Percentiles rank a stretch among this genome's conserved stretches.
These are phyloP conservation scores for Ptilodon capucinus DNA, from an alignment of 2,888 invertebrate genomes.

Conservation along the genomic window DNA sequence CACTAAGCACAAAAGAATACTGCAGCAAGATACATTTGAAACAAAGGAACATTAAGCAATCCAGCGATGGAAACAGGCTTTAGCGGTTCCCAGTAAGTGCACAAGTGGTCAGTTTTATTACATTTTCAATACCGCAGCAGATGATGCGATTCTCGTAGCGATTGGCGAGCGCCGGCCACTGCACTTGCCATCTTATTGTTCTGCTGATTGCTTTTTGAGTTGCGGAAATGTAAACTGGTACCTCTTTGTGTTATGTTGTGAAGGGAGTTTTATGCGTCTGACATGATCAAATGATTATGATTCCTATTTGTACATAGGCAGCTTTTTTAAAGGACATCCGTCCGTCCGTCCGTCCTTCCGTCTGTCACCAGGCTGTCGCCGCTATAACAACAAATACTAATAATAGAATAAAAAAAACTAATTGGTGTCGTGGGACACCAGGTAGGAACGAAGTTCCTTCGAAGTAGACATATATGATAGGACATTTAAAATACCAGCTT, in stretches of 20 bases:
- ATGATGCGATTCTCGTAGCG: constrained; percentile 30
- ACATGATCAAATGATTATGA: no score
- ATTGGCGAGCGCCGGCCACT: constrained; percentile 15
- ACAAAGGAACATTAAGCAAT: background rate
- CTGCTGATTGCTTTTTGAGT: constrained; percentile 36
- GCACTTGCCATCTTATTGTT: constrained; percentile 20
- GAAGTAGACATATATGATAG: no score
- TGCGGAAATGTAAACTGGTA: constrained; percentile 25
- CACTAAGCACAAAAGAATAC: background rate
- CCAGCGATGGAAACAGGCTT: background rate
- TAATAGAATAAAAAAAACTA: no score
- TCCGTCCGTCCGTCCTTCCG: no score
- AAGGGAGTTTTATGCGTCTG: no score
- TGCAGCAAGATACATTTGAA: background rate
- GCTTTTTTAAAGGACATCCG: no score
- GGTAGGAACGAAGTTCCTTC: no score
- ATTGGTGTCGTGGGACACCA: no score
- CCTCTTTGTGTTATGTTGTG: constrained; percentile 1
- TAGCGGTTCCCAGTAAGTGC: background rate
- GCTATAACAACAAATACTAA: no score
- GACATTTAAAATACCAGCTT: no score
- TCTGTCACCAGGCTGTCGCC: no score
- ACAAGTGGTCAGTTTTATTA: constrained; percentile 22
- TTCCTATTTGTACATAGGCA: no score
- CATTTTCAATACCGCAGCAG: constrained; percentile 33